Conservation (phyloP, 2,797 vertebrate species). For the Vespertilio murinus region DNA sequence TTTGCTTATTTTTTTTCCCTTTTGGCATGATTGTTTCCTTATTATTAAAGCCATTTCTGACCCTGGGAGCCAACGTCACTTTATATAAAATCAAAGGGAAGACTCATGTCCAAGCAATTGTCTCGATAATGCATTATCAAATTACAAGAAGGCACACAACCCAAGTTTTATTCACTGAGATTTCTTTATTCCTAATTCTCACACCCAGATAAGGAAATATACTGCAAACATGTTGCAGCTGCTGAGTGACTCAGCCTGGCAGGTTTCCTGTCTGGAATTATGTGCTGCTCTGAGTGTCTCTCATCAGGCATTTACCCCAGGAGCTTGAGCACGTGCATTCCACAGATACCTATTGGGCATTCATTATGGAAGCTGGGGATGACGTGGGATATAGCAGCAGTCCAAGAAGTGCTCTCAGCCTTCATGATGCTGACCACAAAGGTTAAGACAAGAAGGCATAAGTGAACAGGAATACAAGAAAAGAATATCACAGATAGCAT, state of each 20-base stretch:
- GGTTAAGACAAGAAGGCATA: not conserved
- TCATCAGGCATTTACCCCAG: constrained; percentile 30
- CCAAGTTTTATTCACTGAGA: not conserved
- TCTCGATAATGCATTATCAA: constrained; percentile 7
- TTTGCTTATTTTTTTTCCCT: not conserved
- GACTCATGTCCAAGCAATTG: not conserved
- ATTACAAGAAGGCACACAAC: not conserved
- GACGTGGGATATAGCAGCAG: not conserved
- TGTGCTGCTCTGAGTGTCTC: not conserved
- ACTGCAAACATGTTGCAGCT: constrained; percentile 59
- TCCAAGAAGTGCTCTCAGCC: not conserved
- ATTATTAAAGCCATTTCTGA: not conserved
- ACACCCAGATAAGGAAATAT: constrained; percentile 37
- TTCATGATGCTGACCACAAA: not conserved
- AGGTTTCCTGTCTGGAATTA: constrained; percentile 47
- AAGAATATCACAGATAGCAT: not conserved
- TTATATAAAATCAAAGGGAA: not conserved
- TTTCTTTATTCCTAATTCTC: constrained; percentile 52
- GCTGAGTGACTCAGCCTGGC: constrained; percentile 67
- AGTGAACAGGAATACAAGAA: not conserved
- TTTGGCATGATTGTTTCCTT: not conserved
- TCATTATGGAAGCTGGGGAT: not conserved
- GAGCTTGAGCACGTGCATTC: not conserved
- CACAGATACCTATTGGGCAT: constrained; percentile 12
- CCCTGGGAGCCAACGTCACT: not conserved